Conservation (phyloP, 2,113 vertebrate genomes). For the Gracilinanus agilis region DNA sequence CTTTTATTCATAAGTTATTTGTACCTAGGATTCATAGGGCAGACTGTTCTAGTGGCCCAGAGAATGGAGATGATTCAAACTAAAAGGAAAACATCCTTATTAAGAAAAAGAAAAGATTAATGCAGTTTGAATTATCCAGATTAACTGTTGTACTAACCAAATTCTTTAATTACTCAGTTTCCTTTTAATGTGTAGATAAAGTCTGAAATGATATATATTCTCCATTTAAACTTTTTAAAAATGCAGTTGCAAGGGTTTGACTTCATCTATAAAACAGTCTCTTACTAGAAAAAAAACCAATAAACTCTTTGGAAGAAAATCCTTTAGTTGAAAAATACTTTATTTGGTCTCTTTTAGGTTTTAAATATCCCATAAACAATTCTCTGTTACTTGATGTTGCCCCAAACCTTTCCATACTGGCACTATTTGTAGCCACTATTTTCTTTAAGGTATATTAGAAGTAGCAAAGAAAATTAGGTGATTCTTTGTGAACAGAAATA, state of each 20-base stretch:
- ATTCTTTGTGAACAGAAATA: not conserved
- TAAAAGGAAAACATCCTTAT: not conserved
- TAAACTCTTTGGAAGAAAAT: not conserved
- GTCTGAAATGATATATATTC: not conserved
- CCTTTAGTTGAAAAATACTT: not conserved
- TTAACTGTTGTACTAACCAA: not conserved
- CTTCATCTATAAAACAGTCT: not conserved
- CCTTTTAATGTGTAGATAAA: not conserved
- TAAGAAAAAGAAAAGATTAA: not conserved
- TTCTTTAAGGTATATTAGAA: not conserved
- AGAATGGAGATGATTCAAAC: not conserved
- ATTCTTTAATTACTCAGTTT: not conserved
- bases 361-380: not conserved
- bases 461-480: not conserved
- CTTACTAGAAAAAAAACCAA: not conserved
- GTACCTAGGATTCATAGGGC: not conserved
- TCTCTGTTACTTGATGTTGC: not conserved
- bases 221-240: slow-evolving; percentile 21
- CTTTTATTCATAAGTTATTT: not conserved
- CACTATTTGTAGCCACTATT: not conserved
- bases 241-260: not conserved
- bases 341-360: not conserved
- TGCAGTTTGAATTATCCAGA: not conserved
- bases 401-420: not conserved
- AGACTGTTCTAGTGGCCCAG: not conserved